Evolutionary conservation across 1,140 invertebrate species (phyloP).

Genomic region (Ceratitis capitata): DNA sequence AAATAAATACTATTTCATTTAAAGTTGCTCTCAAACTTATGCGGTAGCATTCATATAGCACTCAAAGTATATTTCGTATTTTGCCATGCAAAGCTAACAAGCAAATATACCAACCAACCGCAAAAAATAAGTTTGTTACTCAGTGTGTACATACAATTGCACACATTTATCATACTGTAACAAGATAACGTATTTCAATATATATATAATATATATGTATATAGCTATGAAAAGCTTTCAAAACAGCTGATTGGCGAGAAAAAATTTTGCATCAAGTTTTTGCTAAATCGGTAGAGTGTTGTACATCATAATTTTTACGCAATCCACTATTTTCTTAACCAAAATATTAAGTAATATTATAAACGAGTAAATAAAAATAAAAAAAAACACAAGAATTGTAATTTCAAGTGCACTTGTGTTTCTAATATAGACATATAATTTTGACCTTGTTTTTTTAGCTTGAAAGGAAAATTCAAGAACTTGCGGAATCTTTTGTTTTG

Average conservation of each 20-base stretch:
- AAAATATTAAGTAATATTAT: not conserved
- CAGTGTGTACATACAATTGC: not conserved
- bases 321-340: not conserved
- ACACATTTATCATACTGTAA: no score
- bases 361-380: not conserved
- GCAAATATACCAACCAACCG: not conserved
- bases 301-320: not conserved
- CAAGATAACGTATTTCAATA: no score
- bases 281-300: not conserved
- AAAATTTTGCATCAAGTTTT: not conserved
- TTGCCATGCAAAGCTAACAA: not conserved
- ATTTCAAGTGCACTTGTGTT: not conserved
- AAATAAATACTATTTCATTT: not conserved
- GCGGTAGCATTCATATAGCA: not conserved
- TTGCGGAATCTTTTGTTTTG: not conserved
- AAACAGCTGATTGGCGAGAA: slow-evolving; percentile 2
- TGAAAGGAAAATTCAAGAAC: slow-evolving; percentile 7
- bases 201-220: not conserved
- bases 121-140: not conserved
- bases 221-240: not conserved
- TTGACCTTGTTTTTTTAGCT: slow-evolving; percentile 6
- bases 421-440: not conserved
- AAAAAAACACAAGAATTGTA: not conserved
- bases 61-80: not conserved
- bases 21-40: not conserved